These are phyloP conservation scores for Scolopax rusticola DNA, from an alignment of 2,797 vertebrate species.

Conservation along the genomic window DNA sequence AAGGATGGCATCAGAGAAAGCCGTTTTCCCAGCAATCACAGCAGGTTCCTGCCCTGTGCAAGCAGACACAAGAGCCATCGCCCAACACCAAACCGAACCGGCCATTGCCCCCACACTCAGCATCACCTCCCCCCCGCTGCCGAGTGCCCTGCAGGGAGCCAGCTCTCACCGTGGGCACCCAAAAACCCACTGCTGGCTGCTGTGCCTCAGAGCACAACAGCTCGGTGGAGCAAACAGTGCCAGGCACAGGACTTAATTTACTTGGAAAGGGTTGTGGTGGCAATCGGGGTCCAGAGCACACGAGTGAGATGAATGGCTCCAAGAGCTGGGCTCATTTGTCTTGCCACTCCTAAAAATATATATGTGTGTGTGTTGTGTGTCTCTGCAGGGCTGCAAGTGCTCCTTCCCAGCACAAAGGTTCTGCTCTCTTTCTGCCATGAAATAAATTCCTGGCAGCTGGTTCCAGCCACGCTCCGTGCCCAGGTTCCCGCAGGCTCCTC, in stretches of 20 bases:
- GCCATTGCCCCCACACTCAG: accelerated
- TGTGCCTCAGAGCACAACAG: accelerated
- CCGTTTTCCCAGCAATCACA: neutral
- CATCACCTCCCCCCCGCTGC: neutral
- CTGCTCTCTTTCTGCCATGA: neutral
- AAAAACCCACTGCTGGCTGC: neutral
- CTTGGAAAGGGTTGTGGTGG: neutral
- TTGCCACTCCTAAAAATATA: neutral
- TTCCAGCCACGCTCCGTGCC: accelerated
- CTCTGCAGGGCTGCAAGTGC: neutral
- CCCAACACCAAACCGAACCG: neutral
- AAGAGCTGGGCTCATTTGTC: neutral
- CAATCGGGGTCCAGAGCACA: neutral
- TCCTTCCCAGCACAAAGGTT: neutral
- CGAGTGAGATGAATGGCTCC: neutral
- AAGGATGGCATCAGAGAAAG: neutral
- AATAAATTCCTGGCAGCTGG: neutral
- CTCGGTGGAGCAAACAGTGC: neutral
- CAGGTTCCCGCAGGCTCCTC: accelerated
- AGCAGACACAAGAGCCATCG: accelerated
- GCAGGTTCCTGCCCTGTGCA: neutral
- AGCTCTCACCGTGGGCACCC: accelerated
- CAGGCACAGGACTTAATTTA: neutral
- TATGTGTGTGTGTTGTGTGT: neutral
- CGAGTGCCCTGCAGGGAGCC: neutral